Evolutionary conservation across 2,888 invertebrate genomes (phyloP), one percentile per base, ranked within the genome.

Genomic region (Encarsia formosa): DNA sequence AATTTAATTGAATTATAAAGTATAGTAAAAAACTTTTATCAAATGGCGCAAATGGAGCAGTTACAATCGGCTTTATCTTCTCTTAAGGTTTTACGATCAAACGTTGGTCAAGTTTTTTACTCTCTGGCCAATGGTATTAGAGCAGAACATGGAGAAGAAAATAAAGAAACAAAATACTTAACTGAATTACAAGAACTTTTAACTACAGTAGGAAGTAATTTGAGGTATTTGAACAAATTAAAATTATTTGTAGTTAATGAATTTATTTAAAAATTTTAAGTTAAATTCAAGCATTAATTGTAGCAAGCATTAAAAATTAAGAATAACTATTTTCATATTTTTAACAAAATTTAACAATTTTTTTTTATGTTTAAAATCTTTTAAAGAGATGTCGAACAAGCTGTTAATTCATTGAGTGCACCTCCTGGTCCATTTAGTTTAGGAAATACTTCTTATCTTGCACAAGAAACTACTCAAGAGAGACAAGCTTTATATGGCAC

Each of bases 381-480:
- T 69, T 71, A n/a, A 61, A 84, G 92, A 61, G 92, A 92, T 69
- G 83, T 92, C 15, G 93, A 93, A 69, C 86, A 86, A 65, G 79
- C 87, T 0, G 84, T 87, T 1, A 84, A 82, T 59, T 81, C 81
- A 23, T 68, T 87, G 22, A 86, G 84, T 46, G 83, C 87, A 57
- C 89, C 90, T 1, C 84, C 86, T n/a, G 86, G 88, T 3, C 86
- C 89, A 0, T 88, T 91, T 65, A 87, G 82, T 66, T 77, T 94
- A 52, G 91, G 90, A 1, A 95, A 91, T 70, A 90, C 91, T 1
- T 86, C 88, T 5, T 87, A 83, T 67, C 78, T 96, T 29, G 90
- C 88, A 56, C 91, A 95, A 73, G 96, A 97, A 76, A 91, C 92
- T 0, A 88, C 91, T 0, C 87, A 87, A 68, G 95, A 96, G 64